Evolutionary conservation across 92 coral and sea anemone species (phyloP).

Genomic region (Paramuricea clavata): DNA sequence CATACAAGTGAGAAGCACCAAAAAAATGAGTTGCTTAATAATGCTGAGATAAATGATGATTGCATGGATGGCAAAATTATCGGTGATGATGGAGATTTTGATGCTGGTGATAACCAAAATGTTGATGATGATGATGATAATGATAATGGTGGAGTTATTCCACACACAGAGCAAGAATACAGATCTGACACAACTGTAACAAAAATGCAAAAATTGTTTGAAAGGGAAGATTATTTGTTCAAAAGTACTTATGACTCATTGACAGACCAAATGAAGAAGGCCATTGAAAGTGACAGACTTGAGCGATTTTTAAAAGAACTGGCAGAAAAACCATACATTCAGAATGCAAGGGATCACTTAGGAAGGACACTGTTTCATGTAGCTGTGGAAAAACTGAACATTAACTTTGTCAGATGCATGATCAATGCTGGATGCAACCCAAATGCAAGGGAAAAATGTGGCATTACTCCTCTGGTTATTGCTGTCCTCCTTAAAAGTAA

Average conservation of each 20-base stretch:
- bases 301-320: constrained; percentile 44
- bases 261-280: constrained; percentile 6
- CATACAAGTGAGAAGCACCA: constrained; percentile 1
- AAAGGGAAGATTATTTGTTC: constrained; percentile 18
- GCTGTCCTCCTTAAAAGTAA: not conserved
- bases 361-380: constrained; percentile 13
- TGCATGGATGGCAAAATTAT: not conserved
- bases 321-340: constrained; percentile 13
- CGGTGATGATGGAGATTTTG: not conserved
- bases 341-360: not conserved
- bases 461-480: constrained; percentile 11
- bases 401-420: constrained; percentile 5
- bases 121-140: not conserved
- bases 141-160: constrained; percentile 21
- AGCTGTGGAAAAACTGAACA: constrained; percentile 11
- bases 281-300: constrained; percentile 26
- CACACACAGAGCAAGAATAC: constrained; percentile 30
- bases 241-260: constrained; percentile 38
- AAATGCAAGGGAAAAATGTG: constrained; percentile 28
- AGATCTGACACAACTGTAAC: constrained; percentile 33
- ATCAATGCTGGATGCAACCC: constrained; percentile 1
- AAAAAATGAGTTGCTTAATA: not conserved
- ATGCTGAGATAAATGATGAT: not conserved
- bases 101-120: not conserved
- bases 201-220: constrained; percentile 27